Evolutionary conservation across 2,113 vertebrate genomes (phyloP).

Genomic region (Prunella fulvescens): DNA sequence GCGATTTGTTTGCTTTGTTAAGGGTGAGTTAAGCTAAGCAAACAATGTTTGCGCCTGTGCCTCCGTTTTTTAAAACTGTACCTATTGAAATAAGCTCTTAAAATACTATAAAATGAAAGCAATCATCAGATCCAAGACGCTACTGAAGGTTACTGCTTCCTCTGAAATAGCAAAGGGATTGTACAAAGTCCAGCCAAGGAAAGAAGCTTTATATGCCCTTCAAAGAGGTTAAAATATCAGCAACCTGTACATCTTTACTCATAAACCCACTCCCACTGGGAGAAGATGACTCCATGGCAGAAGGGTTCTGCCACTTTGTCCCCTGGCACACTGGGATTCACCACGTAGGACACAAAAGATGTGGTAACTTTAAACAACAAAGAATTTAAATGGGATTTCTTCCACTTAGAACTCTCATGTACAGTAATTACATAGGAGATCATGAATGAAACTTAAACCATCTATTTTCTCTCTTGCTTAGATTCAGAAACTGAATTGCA

Average conservation of each 20-base stretch:
- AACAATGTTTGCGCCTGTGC: not conserved
- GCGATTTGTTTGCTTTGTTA: rapidly evolving
- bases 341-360: rapidly evolving
- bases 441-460: not conserved
- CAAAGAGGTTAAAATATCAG: not conserved
- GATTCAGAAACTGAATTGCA: not conserved
- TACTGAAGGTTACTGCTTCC: not conserved
- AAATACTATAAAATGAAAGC: not conserved
- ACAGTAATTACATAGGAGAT: not conserved
- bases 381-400: not conserved
- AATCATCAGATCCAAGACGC: not conserved
- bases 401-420: not conserved
- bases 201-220: not conserved
- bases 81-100: not conserved
- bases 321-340: not conserved
- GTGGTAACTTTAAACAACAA: not conserved
- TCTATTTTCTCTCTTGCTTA: not conserved
- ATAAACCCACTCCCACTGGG: no score
- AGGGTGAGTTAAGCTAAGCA: not conserved
- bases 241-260: not conserved
- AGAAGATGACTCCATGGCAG: not conserved
- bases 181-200: not conserved
- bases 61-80: not conserved
- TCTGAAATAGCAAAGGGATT: not conserved
- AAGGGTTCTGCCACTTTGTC: not conserved